A percentile compares a stretch with the other conserved stretches of the same genome.
Conservation (phyloP, 2,888 invertebrate genomes). For the Hymenopus coronatus region DNA sequence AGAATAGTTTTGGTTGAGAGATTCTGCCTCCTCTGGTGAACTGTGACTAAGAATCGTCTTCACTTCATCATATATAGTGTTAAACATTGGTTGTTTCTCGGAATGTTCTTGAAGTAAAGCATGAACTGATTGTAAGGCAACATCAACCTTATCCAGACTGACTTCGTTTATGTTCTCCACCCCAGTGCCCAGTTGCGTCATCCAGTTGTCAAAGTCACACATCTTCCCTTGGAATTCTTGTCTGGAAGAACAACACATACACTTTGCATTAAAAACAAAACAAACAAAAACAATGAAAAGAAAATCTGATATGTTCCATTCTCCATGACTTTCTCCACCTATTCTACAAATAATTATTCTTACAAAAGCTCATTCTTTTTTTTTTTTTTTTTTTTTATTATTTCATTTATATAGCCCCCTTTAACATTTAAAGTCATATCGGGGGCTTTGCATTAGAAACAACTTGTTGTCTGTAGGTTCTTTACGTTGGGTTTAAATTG, state of each 20-base stretch:
- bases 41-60: slow-evolving; percentile 66
- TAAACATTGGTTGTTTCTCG: slow-evolving; percentile 75
- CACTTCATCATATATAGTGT: slow-evolving; percentile 77
- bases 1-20: slow-evolving; percentile 72
- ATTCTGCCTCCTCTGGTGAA: slow-evolving; percentile 72
- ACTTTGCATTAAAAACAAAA: neutral
- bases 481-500: no score
- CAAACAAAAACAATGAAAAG: neutral
- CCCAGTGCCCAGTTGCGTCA: slow-evolving; percentile 68
- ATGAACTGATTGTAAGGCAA: slow-evolving; percentile 73
- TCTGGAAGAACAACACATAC: slow-evolving; percentile 41
- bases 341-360: no score
- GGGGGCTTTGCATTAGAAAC: no score
- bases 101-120: slow-evolving; percentile 79
- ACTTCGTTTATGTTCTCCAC: slow-evolving; percentile 78
- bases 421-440: no score
- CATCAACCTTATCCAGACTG: slow-evolving; percentile 75
- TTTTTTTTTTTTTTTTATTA: no score
- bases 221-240: slow-evolving; percentile 82
- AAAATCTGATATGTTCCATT: no score
- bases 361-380: no score
- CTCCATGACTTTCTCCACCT: no score
- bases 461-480: no score
- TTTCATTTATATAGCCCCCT: no score
- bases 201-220: slow-evolving; percentile 76